Conservation (phyloP, 2,113 vertebrate genomes). For the Dendrocopos noguchii region DNA sequence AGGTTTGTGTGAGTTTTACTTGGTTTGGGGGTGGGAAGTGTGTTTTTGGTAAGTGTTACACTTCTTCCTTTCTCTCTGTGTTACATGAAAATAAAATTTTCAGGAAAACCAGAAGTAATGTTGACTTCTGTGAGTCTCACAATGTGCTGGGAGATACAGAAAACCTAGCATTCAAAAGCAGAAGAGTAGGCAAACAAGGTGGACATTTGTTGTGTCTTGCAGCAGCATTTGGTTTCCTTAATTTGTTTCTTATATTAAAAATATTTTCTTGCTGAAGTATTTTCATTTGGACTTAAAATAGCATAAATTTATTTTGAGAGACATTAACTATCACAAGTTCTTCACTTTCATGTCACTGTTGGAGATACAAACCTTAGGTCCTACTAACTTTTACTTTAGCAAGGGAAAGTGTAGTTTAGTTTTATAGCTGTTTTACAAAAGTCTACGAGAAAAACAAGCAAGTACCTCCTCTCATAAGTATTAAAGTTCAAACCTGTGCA, state of each 20-base stretch:
- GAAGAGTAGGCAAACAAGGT: not conserved
- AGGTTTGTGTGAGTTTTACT: not conserved
- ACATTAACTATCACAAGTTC: not conserved
- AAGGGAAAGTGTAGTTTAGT: slow-evolving; percentile 26
- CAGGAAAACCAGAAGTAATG: not conserved
- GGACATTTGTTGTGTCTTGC: not conserved
- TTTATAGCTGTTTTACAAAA: slow-evolving; percentile 35
- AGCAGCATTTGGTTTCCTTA: not conserved
- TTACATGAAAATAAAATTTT: not conserved
- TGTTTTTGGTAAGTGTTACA: not conserved
- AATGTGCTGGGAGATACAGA: not conserved
- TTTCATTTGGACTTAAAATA: slow-evolving; percentile 33
- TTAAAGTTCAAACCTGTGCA: not conserved
- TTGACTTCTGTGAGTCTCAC: not conserved
- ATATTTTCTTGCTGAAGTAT: not conserved
- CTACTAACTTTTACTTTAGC: slow-evolving; percentile 1
- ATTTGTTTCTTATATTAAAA: slow-evolving; percentile 8
- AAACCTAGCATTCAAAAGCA: not conserved
- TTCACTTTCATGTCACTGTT: not conserved
- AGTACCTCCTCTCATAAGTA: not conserved
- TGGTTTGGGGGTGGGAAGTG: not conserved
- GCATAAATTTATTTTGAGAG: not conserved
- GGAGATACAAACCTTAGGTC: not conserved
- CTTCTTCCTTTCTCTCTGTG: not conserved
- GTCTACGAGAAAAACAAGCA: not conserved